A percentile compares a stretch with the other conserved stretches of the same genome.
Evolutionary conservation across 2,113 vertebrate genomes (phyloP).

Genomic region (Varanus komodoensis): DNA sequence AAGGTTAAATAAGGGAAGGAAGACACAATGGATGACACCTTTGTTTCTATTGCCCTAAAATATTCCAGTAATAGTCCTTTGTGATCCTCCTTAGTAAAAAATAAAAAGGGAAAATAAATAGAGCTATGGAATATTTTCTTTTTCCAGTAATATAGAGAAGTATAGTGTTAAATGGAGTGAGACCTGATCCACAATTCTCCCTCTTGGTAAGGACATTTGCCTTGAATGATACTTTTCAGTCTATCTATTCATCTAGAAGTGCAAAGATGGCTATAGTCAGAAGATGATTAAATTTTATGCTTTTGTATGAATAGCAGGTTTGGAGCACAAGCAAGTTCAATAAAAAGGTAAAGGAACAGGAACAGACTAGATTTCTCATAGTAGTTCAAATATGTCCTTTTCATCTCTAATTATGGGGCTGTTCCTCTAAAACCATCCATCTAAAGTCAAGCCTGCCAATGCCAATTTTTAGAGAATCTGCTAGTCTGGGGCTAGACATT

Average conservation of each 20-base stretch:
- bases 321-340: slow-evolving; percentile 41
- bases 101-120: not conserved
- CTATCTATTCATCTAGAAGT: slow-evolving; percentile 51
- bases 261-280: slow-evolving; percentile 59
- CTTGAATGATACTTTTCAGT: slow-evolving; percentile 28
- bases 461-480: slow-evolving; percentile 63
- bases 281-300: slow-evolving; percentile 61
- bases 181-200: not conserved
- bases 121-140: too few relatives aligned
- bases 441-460: slow-evolving; percentile 60
- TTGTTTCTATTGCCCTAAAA: not conserved
- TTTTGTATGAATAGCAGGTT: slow-evolving; percentile 51
- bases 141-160: not conserved
- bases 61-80: not conserved
- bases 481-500: slow-evolving; percentile 72
- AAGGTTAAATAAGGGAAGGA: not conserved
- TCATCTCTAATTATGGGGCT: slow-evolving; percentile 57
- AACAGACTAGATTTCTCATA: slow-evolving; percentile 46
- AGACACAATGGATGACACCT: not conserved
- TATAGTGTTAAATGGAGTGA: not conserved
- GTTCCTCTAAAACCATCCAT: slow-evolving; percentile 63
- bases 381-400: slow-evolving; percentile 41
- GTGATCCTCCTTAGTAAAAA: not conserved
- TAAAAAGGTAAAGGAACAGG: slow-evolving; percentile 34
- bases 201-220: slow-evolving; percentile 16